Conservation (phyloP, 2,113 vertebrate species). For the Morone chrysops region DNA sequence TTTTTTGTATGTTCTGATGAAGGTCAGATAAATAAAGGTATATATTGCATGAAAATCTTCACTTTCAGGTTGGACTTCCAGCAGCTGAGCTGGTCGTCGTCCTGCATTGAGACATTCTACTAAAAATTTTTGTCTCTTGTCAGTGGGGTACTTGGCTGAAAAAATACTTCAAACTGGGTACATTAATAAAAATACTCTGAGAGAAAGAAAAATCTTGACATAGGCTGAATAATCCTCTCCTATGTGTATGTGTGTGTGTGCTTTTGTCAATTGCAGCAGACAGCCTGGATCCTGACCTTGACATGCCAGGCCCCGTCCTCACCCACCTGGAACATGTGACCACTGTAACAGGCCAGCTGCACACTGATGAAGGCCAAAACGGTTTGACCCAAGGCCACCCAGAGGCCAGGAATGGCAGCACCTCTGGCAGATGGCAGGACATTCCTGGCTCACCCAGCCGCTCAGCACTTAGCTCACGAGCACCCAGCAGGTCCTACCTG, state of each 20-base stretch:
- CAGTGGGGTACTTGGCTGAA: too few relatives aligned
- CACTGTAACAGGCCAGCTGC: conserved; percentile 73
- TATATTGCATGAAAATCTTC: too few relatives aligned
- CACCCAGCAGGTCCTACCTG: conserved; percentile 56
- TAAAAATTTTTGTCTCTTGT: too few relatives aligned
- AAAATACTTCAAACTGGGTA: too few relatives aligned
- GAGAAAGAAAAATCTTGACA: too few relatives aligned
- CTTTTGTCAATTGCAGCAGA: conserved; percentile 61
- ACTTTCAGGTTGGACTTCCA: too few relatives aligned
- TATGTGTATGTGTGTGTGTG: background rate
- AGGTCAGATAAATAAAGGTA: too few relatives aligned
- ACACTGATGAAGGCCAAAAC: conserved; percentile 49
- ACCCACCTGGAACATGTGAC: conserved; percentile 78
- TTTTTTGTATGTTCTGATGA: too few relatives aligned
- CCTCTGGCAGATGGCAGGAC: conserved; percentile 40
- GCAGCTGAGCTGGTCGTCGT: too few relatives aligned
- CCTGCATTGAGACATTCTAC: too few relatives aligned
- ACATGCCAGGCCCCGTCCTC: conserved; percentile 70
- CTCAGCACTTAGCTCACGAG: conserved; percentile 4
- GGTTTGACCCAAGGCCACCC: conserved; percentile 17
- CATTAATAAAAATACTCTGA: too few relatives aligned
- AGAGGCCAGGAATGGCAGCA: conserved; percentile 51
- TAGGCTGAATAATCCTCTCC: too few relatives aligned
- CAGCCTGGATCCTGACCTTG: conserved; percentile 62
- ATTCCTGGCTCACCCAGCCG: background rate